Conservation (phyloP, 2,888 invertebrate species). For the Cataglyphis rosenhaueri region DNA sequence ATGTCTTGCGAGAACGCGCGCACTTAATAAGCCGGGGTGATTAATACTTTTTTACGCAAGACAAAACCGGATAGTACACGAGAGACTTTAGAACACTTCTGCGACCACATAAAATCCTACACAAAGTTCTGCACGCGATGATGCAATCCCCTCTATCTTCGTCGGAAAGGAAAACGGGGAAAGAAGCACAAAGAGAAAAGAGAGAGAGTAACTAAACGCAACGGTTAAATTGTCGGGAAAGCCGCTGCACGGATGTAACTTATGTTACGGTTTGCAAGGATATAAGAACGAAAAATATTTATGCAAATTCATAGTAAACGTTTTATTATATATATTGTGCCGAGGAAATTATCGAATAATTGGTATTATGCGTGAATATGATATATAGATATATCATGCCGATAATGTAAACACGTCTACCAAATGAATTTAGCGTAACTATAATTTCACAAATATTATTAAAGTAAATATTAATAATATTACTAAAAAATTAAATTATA, state of each 20-base stretch:
- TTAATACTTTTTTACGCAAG: slow-evolving; percentile 62
- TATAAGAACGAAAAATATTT: slow-evolving; percentile 64
- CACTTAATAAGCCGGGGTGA: slow-evolving; percentile 70
- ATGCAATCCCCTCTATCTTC: slow-evolving; percentile 57
- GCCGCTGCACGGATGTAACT: slow-evolving; percentile 18
- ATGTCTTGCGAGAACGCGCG: slow-evolving; percentile 63
- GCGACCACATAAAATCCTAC: slow-evolving; percentile 69
- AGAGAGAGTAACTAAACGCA: slow-evolving; percentile 31
- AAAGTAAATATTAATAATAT: too few species aligned
- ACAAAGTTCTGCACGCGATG: slow-evolving; percentile 68
- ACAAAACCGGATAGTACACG: slow-evolving; percentile 66
- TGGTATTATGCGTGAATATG: not conserved
- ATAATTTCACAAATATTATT: too few species aligned
- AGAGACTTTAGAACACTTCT: slow-evolving; percentile 54
- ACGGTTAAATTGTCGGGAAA: slow-evolving; percentile 58
- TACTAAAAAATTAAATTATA: too few species aligned
- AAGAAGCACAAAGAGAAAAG: not conserved
- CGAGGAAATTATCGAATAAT: not conserved
- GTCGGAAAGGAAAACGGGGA: not conserved
- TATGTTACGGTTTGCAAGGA: slow-evolving; percentile 42
- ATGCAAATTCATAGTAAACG: slow-evolving; percentile 66
- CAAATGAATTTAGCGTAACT: not conserved
- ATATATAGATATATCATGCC: too few species aligned
- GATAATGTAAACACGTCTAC: too few species aligned
- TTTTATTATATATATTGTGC: not conserved